Percentiles rank a stretch among this genome's conserved stretches.
phyloP scores from a whole-genome alignment of 2,797 vertebrate species.

The Perodicticus potto region DNA sequence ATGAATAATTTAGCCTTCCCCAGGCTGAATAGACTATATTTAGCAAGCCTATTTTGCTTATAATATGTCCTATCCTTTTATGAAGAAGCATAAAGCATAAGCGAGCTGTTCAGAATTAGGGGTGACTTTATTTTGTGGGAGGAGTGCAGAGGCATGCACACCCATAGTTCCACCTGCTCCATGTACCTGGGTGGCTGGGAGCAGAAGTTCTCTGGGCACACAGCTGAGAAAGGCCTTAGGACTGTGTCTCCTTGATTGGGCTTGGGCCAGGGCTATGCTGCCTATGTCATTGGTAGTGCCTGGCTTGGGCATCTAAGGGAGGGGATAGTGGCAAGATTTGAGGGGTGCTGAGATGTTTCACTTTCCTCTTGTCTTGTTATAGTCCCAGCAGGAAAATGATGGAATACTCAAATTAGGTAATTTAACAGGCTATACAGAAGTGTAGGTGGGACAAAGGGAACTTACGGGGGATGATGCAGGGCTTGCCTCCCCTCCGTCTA shows the following conservation, averaged over 20 bases:
- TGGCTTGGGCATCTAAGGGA: not conserved
- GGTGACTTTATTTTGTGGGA: conserved; percentile 55
- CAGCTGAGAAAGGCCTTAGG: not conserved
- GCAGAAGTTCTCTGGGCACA: not conserved
- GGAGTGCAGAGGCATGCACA: not conserved
- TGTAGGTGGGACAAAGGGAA: not conserved
- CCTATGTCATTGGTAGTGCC: not conserved
- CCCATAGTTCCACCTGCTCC: not conserved
- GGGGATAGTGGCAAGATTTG: not conserved
- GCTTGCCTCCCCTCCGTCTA: not conserved
- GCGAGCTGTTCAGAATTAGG: conserved; percentile 70
- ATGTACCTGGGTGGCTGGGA: not conserved
- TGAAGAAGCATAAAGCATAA: conserved; percentile 86
- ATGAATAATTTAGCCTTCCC: conserved; percentile 87
- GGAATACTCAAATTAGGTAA: not conserved
- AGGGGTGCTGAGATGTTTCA: not conserved
- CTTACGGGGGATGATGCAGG: not conserved
- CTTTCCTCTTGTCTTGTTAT: not conserved
- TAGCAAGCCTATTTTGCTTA: conserved; percentile 85
- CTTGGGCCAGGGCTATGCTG: not conserved
- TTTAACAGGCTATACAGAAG: not conserved
- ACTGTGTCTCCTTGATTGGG: not conserved
- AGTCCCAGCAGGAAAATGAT: not conserved
- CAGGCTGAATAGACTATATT: conserved; percentile 84
- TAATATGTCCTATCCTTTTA: conserved; percentile 81